Evolutionary conservation across 2,113 vertebrate genomes (phyloP), one percentile per base, ranked within the genome.

Genomic region (Cathartes aura): DNA sequence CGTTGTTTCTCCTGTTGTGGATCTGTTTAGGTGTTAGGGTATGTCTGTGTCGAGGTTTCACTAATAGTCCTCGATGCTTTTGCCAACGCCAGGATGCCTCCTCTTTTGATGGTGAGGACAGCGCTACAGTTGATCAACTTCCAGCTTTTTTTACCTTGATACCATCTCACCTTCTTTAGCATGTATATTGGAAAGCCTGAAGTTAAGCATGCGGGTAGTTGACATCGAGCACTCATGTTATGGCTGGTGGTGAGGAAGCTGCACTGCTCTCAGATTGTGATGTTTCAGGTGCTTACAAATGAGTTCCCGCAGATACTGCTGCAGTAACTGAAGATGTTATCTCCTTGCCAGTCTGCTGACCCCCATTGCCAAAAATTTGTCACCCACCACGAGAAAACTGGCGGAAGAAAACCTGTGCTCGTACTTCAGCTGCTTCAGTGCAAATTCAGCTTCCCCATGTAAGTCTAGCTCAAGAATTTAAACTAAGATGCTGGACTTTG

Each of bases 51-150:
- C 2, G 2, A 32, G 34, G 9, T 84, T n/a, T 76, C 9, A 1
- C 6, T 1, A n/a, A 0, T 4, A 52, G 22, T 30, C 50, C 38
- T 73, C 1, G 0, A 2, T 58, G 43, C 23, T 79, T 10, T n/a
- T 40, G 29, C 82, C 53, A 6, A 8, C 4, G 1, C 27, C 6
- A 7, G 23, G 42, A 9, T 72, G 26, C 30, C 45, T 42, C 14
- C 59, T 67, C 52, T 9, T 36, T 34, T 55, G 63, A 21, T 0
- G 1, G 17, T 27, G 74, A 81, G 88, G 60, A 47, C 55, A 63
- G 38, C 17, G 7, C 47, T 42, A 1, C 26, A 42, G 36, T 1
- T 84, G 56, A 64, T 34, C 0, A 1, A 10, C 47, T 29, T 63
- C 3, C 60, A 79, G 36, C 4, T 9, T 18, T 82, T 32, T 86